These are phyloP conservation scores for Nomada ruficornis DNA, from an alignment of 2,888 invertebrate species.

Conservation along the genomic window DNA sequence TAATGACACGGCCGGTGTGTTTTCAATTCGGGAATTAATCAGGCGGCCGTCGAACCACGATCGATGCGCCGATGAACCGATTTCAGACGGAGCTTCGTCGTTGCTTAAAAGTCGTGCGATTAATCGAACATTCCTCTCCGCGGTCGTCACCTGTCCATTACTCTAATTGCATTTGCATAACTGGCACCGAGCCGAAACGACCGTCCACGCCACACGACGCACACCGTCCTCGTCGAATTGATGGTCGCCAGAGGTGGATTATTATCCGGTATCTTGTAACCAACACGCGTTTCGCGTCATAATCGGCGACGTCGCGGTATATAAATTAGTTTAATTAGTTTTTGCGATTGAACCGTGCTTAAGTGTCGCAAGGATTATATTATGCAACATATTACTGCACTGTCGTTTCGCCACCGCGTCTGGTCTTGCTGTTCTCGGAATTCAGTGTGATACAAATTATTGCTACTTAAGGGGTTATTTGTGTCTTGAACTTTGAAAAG, in stretches of 20 bases:
- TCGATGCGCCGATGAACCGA: conserved; percentile 20
- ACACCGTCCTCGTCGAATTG: background rate
- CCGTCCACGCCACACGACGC: conserved; percentile 12
- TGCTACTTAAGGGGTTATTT: no score
- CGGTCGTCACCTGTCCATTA: conserved; percentile 24
- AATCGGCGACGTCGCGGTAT: conserved; percentile 22
- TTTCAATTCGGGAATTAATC: conserved; percentile 23
- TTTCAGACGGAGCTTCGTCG: no score
- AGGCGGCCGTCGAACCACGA: background rate
- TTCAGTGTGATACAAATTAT: no score
- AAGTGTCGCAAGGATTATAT: background rate
- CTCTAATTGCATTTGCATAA: conserved; percentile 51
- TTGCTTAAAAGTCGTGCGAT: conserved; percentile 39
- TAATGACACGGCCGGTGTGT: background rate
- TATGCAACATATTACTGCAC: conserved; percentile 38
- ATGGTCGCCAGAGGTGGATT: conserved; percentile 16
- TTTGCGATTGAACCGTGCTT: conserved; percentile 12
- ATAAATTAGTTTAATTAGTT: conserved; percentile 49
- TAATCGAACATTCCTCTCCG: conserved; percentile 53
- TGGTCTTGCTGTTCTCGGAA: background rate
- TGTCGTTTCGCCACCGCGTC: background rate
- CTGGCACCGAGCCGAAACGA: conserved; percentile 26
- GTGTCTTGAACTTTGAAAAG: no score
- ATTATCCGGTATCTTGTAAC: conserved; percentile 28
- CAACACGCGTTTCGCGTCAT: conserved; percentile 24